These are phyloP conservation scores for Pardalotus punctatus DNA, from an alignment of 2,113 vertebrate species.

Conservation along the genomic window DNA sequence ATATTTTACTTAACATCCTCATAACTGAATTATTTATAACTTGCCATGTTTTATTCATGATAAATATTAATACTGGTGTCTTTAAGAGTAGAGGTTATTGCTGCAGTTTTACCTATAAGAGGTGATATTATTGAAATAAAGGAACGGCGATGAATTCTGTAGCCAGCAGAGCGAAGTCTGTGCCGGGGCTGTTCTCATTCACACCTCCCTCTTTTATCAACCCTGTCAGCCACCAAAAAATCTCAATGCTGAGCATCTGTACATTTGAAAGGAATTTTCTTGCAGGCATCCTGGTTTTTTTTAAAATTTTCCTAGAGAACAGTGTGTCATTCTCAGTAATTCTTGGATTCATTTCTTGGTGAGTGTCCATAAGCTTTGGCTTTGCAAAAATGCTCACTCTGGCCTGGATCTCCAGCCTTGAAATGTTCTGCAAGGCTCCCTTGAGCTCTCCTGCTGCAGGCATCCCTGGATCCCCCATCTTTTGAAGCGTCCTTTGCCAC, in stretches of 20 bases:
- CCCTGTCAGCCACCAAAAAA: neutral
- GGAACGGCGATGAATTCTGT: neutral
- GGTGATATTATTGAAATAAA: constrained; percentile 65
- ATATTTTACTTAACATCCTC: constrained; percentile 76
- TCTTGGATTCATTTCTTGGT: neutral
- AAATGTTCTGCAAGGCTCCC: neutral
- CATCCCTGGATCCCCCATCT: neutral
- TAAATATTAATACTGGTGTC: constrained; percentile 69
- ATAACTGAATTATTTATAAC: constrained; percentile 84
- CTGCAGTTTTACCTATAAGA: constrained; percentile 63
- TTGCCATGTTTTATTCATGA: constrained; percentile 76
- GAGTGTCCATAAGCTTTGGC: neutral
- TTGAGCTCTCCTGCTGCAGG: neutral
- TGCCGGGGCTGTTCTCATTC: neutral
- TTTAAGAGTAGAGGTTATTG: constrained; percentile 66
- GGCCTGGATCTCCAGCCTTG: neutral
- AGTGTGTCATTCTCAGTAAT: neutral
- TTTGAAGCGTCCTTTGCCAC: neutral
- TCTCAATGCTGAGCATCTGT: neutral
- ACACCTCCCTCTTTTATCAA: neutral
- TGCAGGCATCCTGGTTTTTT: neutral
- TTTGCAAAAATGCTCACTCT: neutral
- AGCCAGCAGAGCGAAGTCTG: neutral
- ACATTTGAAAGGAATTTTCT: neutral
- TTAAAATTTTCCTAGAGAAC: neutral